Percentiles rank a stretch among this genome's conserved stretches.
These are phyloP conservation scores for Rana temporaria DNA, from an alignment of 2,113 vertebrate species.

Conservation along the genomic window DNA sequence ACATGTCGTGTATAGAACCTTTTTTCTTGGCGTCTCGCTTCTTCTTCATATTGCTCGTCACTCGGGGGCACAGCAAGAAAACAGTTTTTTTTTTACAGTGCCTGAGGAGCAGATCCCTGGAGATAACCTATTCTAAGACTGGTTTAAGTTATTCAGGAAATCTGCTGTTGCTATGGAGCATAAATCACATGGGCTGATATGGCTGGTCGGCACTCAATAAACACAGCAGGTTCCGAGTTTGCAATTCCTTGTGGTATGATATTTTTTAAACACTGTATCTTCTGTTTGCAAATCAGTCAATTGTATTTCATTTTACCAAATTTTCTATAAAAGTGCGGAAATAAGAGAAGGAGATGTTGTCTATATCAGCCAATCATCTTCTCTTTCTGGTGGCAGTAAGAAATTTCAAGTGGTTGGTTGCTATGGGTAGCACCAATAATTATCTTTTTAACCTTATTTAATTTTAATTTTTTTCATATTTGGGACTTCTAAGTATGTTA, in stretches of 20 bases:
- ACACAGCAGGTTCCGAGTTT: slow-evolving; percentile 59
- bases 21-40: not conserved
- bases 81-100: not conserved
- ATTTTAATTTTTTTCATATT: too few relatives aligned
- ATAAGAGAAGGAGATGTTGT: too few relatives aligned
- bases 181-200: slow-evolving; percentile 60
- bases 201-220: slow-evolving; percentile 60
- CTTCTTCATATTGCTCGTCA: not conserved
- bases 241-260: slow-evolving; percentile 8
- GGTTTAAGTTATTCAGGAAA: slow-evolving; percentile 65
- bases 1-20: too few relatives aligned
- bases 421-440: too few relatives aligned
- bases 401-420: too few relatives aligned
- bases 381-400: too few relatives aligned
- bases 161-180: slow-evolving; percentile 64
- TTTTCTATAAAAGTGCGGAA: too few relatives aligned
- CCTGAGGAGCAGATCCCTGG: slow-evolving; percentile 17
- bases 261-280: not conserved
- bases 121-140: slow-evolving; percentile 60
- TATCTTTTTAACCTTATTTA: too few relatives aligned
- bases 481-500: too few relatives aligned
- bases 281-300: not conserved
- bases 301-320: not conserved
- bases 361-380: too few relatives aligned
- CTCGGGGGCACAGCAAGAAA: not conserved